A percentile compares a stretch with the other conserved stretches of the same genome.
These are phyloP conservation scores for Amphipyra tragopoginis DNA, from an alignment of 2,888 invertebrate species.

Conservation along the genomic window DNA sequence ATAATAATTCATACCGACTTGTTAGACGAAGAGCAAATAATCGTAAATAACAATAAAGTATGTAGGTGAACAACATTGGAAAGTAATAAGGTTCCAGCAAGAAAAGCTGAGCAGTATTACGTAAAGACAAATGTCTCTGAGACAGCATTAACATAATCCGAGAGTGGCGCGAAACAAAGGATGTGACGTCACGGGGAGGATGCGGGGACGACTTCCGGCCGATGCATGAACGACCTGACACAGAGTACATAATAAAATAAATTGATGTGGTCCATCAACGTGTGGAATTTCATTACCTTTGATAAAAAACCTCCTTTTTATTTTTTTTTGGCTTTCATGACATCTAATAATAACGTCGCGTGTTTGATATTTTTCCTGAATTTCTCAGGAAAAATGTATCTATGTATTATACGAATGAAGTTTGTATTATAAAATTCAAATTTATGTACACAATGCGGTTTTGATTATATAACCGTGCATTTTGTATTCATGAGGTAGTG, in stretches of 20 bases:
- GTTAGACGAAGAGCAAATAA: constrained; percentile 59
- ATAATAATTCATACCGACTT: constrained; percentile 37
- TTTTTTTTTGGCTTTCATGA: constrained; percentile 45
- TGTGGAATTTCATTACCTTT: constrained; percentile 70
- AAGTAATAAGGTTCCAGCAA: constrained; percentile 77
- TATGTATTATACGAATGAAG: constrained; percentile 14
- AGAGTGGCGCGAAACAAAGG: constrained; percentile 79
- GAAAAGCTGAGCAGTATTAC: constrained; percentile 79
- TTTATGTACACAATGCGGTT: constrained; percentile 40
- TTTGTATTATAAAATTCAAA: constrained; percentile 41
- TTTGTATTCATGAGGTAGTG: constrained; percentile 44
- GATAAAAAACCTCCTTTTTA: constrained; percentile 47
- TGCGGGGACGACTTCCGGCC: constrained; percentile 69
- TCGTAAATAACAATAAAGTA: constrained; percentile 77
- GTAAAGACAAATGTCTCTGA: constrained; percentile 85
- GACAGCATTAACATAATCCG: constrained; percentile 87
- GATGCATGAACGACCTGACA: constrained; percentile 59
- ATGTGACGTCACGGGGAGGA: constrained; percentile 74
- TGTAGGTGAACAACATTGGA: constrained; percentile 77
- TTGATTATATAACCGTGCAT: constrained; percentile 49
- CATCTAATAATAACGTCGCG: constrained; percentile 42
- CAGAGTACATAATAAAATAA: constrained; percentile 65
- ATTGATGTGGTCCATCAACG: constrained; percentile 74
- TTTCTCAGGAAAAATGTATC: constrained; percentile 41
- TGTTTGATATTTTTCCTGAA: constrained; percentile 48